Evolutionary conservation across 2,113 vertebrate genomes (phyloP).

Genomic region (Symphodus melops): DNA sequence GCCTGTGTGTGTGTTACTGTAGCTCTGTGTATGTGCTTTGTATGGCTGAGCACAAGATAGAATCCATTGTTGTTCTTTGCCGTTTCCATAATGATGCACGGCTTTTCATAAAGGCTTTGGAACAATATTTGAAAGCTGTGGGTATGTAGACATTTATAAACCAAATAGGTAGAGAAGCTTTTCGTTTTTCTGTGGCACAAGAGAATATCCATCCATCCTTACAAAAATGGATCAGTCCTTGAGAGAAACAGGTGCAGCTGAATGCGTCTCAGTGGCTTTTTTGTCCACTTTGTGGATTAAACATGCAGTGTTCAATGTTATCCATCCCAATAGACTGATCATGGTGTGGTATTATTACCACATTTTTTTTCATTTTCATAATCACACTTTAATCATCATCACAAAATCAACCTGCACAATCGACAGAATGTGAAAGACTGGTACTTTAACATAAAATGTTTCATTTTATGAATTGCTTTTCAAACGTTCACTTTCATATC

Average conservation of each 20-base stretch:
- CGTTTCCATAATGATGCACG: conserved; percentile 56
- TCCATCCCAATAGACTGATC: background rate
- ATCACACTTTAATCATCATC: too few relatives aligned
- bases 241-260: conserved; percentile 51
- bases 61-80: conserved; percentile 54
- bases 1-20: conserved; percentile 19
- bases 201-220: conserved; percentile 21
- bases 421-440: background rate
- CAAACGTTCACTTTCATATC: too few relatives aligned
- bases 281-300: conserved; percentile 14
- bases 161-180: conserved; percentile 15
- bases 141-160: conserved; percentile 38
- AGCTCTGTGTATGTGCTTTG: conserved; percentile 13
- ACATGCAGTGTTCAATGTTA: background rate
- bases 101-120: conserved; percentile 34
- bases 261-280: conserved; percentile 32
- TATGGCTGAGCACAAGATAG: conserved; percentile 49
- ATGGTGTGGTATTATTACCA: background rate
- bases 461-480: too few relatives aligned
- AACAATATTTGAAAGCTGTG: conserved; percentile 48
- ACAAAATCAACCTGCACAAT: background rate
- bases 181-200: conserved; percentile 24
- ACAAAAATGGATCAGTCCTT: conserved; percentile 50
- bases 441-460: too few relatives aligned
- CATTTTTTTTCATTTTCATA: background rate